Base-by-base conservation (phyloP, 2,888 invertebrate genomes). In the Morpho helenor region DNA sequence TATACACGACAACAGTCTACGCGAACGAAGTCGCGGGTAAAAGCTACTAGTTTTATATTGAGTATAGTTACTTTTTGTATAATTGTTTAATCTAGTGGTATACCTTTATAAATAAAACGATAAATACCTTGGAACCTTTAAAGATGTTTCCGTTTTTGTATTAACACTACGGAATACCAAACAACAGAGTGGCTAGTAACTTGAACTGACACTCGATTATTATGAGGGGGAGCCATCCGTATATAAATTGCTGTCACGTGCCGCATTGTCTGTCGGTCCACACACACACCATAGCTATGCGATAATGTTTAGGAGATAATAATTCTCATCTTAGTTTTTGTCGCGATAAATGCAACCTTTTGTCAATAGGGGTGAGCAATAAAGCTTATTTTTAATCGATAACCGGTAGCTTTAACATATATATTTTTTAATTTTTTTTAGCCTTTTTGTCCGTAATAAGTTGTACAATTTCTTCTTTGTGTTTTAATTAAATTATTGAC, bases 191-290 rank as follows among this genome's bases (percentile, higher is more conserved):
- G 7, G 42, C n/a, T 40, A 39, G 31, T 39, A 49, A 44, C 10
- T 51, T n/a, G 31, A 44, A n/a, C 52, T 31, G 52, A 9, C 56
- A 56, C 53, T 56, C 43, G 46, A 50, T 46, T 56, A 45, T 57
- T 47, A 53, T 49, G 42, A 49, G 44, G 40, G 47, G 59, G 59
- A 56, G 61, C 57, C 31, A 31, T 31, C 31, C 31, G 46, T 42
- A 45, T 50, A 61, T 63, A 64, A 62, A 64, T 62, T 49, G 60
- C 50, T 39, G 64, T 49, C 64, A 62, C 66, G 64, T 62, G 64
- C 56, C 56, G 31, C 52, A n/a, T 46, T 50, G 49, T 62, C 57
- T 46, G 53, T 54, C 45, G 6, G 16, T 45, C 10, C 41, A 39
- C 42, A 41, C 42, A 41, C n/a, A 6, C 39, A 45, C 46, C 49